Conservation (phyloP, 2,888 invertebrate genomes). For the Morinoia aosen region DNA sequence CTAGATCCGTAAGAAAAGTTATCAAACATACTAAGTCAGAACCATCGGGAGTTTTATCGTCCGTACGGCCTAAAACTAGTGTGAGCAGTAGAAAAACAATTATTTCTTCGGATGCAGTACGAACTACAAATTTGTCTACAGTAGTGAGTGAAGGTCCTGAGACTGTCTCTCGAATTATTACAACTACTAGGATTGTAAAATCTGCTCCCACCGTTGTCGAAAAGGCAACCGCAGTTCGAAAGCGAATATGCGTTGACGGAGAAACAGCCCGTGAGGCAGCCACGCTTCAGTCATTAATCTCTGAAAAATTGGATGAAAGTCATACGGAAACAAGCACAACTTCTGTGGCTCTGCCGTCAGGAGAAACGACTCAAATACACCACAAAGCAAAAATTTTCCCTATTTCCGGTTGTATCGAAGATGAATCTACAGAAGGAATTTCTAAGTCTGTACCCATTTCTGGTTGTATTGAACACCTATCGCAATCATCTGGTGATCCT, state of each 20-base stretch:
- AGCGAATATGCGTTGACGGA: not conserved
- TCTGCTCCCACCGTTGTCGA: not conserved
- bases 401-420: conserved; percentile 22
- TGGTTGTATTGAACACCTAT: not conserved
- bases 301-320: not conserved
- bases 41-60: not conserved
- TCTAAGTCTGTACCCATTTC: not conserved
- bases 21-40: not conserved
- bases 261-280: not conserved
- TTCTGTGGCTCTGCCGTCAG: not conserved
- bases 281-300: not conserved
- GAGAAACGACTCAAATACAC: not conserved
- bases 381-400: not conserved
- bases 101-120: not conserved
- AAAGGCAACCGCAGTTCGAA: not conserved
- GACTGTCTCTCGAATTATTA: not conserved
- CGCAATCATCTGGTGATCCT: not conserved
- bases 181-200: not conserved
- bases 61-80: conserved; percentile 6
- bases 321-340: not conserved
- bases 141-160: not conserved
- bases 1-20: not conserved
- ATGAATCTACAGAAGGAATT: not conserved
- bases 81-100: not conserved
- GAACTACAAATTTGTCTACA: not conserved